Evolutionary conservation across 2,113 vertebrate genomes (phyloP).

Genomic region (Cyprinus carpio): DNA sequence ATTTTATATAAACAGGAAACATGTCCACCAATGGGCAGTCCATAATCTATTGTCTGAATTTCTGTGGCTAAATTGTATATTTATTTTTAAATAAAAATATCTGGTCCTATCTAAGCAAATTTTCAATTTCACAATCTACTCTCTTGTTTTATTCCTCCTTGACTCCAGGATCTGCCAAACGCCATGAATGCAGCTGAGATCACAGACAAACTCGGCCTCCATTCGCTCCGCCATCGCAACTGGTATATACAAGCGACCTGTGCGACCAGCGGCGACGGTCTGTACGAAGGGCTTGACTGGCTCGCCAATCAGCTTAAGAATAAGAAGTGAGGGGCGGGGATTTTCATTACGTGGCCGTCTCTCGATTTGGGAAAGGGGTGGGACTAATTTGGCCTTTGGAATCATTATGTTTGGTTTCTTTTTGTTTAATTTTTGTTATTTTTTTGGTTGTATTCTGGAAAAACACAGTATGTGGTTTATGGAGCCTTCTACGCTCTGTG

Average conservation of each 20-base stretch:
- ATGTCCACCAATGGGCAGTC: background rate
- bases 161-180: slow-evolving; percentile 89
- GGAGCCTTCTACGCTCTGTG: slow-evolving; percentile 54
- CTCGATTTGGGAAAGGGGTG: slow-evolving; percentile 49
- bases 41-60: background rate
- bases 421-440: background rate
- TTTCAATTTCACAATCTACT: no score
- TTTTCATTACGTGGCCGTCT: slow-evolving; percentile 49
- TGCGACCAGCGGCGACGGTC: slow-evolving; percentile 93
- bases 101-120: background rate
- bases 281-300: slow-evolving; percentile 97
- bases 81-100: background rate
- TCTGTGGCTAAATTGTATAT: background rate
- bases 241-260: slow-evolving; percentile 99
- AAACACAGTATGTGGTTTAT: slow-evolving; percentile 50
- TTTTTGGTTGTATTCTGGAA: slow-evolving; percentile 27
- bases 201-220: slow-evolving; percentile 95
- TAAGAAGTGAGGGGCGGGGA: slow-evolving; percentile 84
- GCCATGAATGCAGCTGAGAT: slow-evolving; percentile 98
- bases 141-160: background rate
- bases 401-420: slow-evolving; percentile 39
- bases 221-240: slow-evolving; percentile 94
- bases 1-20: background rate
- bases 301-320: slow-evolving; percentile 98
- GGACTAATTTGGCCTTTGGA: slow-evolving; percentile 51